phyloP scores from a whole-genome alignment of 2,113 vertebrate species.

The Pardalotus punctatus region DNA sequence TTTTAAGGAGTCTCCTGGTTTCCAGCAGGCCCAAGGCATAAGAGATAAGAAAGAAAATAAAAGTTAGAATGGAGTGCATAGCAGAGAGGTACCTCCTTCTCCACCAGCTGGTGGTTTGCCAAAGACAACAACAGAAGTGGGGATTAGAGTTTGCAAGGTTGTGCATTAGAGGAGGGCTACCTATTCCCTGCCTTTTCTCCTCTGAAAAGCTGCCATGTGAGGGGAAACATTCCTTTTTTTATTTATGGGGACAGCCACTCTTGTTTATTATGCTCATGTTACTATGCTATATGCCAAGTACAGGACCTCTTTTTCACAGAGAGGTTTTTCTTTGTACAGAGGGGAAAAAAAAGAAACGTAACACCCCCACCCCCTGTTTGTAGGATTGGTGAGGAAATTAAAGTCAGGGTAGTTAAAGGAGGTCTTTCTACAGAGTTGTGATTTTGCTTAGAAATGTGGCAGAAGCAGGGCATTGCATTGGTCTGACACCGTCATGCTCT shows the following conservation, averaged over 20 bases:
- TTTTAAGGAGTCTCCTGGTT: not conserved
- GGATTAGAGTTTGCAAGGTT: not conserved
- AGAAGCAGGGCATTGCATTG: not conserved
- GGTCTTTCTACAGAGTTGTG: not conserved
- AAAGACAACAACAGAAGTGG: conserved; percentile 30
- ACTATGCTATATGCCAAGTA: conserved; percentile 45
- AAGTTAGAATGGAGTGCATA: not conserved
- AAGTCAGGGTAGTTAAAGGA: not conserved
- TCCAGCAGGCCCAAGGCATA: not conserved
- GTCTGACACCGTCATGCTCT: not conserved
- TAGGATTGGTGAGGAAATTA: not conserved
- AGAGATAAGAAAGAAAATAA: conserved; percentile 34
- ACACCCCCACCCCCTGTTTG: not conserved
- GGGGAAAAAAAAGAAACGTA: not conserved
- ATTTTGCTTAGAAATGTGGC: not conserved
- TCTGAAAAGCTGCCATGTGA: conserved; percentile 35
- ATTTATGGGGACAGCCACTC: conserved; percentile 61
- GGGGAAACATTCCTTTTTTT: conserved; percentile 60
- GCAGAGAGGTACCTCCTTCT: not conserved
- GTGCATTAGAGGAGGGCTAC: not conserved
- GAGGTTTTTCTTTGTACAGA: not conserved
- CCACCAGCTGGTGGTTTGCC: conserved; percentile 8
- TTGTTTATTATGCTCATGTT: conserved; percentile 58
- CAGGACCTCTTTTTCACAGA: conserved; percentile 30
- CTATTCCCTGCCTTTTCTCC: conserved; percentile 30